phyloP scores from a whole-genome alignment of 2,113 vertebrate species.

The Nothocercus julius region DNA sequence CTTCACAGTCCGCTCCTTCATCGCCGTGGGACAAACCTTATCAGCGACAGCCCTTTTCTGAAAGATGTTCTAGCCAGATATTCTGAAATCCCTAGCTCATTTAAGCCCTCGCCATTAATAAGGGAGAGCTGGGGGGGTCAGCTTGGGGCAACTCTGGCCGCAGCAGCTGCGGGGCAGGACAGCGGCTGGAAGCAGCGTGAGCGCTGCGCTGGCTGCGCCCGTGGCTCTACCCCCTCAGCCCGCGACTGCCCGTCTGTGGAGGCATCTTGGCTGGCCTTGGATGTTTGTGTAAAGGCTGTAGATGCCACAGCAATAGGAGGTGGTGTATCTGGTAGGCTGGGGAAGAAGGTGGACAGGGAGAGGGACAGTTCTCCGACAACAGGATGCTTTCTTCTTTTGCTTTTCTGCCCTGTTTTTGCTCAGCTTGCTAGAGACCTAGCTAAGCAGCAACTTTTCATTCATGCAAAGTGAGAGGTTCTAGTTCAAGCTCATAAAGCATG shows the following conservation, averaged over 20 bases:
- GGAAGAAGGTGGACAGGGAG: not conserved
- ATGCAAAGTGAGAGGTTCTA: not conserved
- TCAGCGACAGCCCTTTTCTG: not conserved
- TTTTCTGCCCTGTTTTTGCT: not conserved
- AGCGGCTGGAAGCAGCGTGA: rapidly evolving
- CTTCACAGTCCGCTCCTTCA: not conserved
- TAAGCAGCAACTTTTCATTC: not conserved
- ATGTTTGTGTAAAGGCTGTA: not conserved
- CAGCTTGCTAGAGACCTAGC: not conserved
- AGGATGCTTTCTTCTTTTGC: not conserved
- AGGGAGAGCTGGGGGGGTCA: not conserved
- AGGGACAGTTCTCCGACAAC: not conserved
- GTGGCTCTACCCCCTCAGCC: rapidly evolving
- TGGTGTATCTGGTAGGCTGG: not conserved
- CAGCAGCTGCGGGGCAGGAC: rapidly evolving
- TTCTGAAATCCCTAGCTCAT: not conserved
- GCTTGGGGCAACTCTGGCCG: not conserved
- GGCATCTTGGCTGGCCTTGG: not conserved
- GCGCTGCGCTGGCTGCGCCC: not conserved
- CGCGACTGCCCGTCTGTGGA: not conserved
- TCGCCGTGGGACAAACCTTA: not conserved
- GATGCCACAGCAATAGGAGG: rapidly evolving
- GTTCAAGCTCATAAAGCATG: not conserved
- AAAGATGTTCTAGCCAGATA: not conserved
- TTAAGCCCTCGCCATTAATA: not conserved